Conservation (phyloP, 2,797 vertebrate species). For the Tapirus indicus region DNA sequence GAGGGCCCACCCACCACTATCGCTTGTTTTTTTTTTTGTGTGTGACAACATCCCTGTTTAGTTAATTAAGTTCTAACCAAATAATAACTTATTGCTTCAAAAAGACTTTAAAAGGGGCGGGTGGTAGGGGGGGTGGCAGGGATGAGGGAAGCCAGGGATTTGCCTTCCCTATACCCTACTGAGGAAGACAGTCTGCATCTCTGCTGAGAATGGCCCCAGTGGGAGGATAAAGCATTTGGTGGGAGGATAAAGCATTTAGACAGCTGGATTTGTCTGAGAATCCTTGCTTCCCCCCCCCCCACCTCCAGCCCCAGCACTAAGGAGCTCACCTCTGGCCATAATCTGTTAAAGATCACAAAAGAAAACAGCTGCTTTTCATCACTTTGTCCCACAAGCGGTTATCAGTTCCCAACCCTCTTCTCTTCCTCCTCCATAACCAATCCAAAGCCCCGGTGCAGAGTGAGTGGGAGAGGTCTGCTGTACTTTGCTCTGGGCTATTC, state of each 20-base stretch:
- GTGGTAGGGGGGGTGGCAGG: background rate
- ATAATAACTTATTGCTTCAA: slow-evolving; percentile 62
- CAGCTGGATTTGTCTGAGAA: slow-evolving; percentile 24
- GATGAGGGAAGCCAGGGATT: background rate
- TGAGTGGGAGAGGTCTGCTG: background rate
- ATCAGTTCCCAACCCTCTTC: background rate
- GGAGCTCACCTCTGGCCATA: slow-evolving; percentile 27
- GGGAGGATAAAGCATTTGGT: too few relatives aligned
- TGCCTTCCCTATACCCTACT: background rate
- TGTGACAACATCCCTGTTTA: slow-evolving; percentile 55
- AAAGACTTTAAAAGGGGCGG: background rate
- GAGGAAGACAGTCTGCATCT: slow-evolving; percentile 6
- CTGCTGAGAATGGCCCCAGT: background rate
- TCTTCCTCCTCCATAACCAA: background rate
- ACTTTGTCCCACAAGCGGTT: background rate
- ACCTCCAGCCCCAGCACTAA: background rate
- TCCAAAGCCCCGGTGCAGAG: background rate
- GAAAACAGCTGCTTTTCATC: slow-evolving; percentile 38
- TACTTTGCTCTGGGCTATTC: background rate
- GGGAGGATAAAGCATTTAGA: background rate
- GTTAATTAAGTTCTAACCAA: slow-evolving; percentile 63
- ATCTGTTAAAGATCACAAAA: background rate
- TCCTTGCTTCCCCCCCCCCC: background rate
- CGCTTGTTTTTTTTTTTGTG: slow-evolving; percentile 29
- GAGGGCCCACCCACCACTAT: background rate